These are phyloP conservation scores for Atrina japonica DNA, from an alignment of 2,888 invertebrate genomes.

Conservation along the genomic window DNA sequence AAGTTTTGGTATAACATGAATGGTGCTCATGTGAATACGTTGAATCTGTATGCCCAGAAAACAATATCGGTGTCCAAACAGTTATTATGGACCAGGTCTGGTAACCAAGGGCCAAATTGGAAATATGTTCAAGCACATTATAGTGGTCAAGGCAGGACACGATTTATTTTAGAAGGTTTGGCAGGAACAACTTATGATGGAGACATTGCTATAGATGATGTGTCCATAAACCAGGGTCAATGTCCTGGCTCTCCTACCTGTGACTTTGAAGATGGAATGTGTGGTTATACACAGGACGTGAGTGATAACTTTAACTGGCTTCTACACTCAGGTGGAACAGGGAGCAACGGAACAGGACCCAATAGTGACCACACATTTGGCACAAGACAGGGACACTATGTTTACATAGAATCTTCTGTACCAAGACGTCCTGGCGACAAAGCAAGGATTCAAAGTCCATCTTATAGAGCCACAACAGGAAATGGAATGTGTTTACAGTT, in stretches of 20 bases:
- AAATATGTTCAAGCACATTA: constrained; percentile 68
- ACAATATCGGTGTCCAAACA: constrained; percentile 25
- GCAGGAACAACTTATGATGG: constrained; percentile 60
- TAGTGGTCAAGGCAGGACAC: constrained; percentile 47
- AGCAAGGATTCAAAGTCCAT: constrained; percentile 69
- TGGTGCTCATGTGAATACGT: constrained; percentile 72
- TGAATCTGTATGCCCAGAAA: constrained; percentile 65
- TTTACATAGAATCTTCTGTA: constrained; percentile 72
- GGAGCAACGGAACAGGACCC: constrained; percentile 68
- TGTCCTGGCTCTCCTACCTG: constrained; percentile 64
- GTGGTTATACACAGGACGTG: constrained; percentile 69
- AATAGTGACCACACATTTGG: constrained; percentile 73
- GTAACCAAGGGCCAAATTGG: constrained; percentile 74
- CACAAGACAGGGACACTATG: constrained; percentile 69
- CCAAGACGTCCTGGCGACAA: constrained; percentile 63
- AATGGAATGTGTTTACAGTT: constrained; percentile 72
- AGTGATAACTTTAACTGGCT: constrained; percentile 70
- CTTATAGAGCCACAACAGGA: constrained; percentile 54
- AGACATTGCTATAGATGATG: constrained; percentile 71
- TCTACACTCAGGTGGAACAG: constrained; percentile 61
- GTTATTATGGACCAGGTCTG: constrained; percentile 63
- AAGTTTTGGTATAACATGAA: constrained; percentile 79
- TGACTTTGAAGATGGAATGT: constrained; percentile 72
- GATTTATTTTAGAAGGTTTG: constrained; percentile 70
- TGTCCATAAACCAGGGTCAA: constrained; percentile 58